These are phyloP conservation scores for Artibeus jamaicensis DNA, from an alignment of 2,797 vertebrate genomes.

Conservation along the genomic window DNA sequence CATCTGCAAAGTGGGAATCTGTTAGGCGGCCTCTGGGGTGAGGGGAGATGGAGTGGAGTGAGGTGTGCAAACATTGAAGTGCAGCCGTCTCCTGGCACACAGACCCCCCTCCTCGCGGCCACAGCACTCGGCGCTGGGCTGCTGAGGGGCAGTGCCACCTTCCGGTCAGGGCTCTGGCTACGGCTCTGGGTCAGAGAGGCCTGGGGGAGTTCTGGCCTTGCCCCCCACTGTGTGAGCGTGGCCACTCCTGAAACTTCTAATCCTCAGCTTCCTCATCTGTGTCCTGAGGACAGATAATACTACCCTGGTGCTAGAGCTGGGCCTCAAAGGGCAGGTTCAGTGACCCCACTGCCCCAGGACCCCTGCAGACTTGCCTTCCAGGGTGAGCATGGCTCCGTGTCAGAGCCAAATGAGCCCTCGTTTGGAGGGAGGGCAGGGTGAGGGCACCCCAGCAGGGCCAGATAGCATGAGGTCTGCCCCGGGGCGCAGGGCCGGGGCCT, in stretches of 20 bases:
- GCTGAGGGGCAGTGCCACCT: accelerated
- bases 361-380: background rate
- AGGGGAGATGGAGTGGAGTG: background rate
- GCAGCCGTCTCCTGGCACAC: accelerated
- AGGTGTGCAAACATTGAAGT: accelerated
- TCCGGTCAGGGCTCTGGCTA: background rate
- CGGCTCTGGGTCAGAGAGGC: background rate
- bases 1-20: background rate
- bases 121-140: accelerated
- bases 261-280: background rate
- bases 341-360: background rate
- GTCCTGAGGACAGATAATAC: background rate
- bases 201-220: background rate
- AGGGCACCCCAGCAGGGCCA: background rate
- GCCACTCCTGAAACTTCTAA: background rate
- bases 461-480: background rate
- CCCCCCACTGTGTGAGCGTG: background rate
- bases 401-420: background rate
- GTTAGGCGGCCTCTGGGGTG: background rate
- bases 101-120: accelerated
- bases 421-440: background rate
- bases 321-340: background rate
- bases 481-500: background rate
- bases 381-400: background rate
- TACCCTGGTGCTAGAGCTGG: background rate